Evolutionary conservation across 2,113 vertebrate genomes (phyloP).

Genomic region (Danio rerio): DNA sequence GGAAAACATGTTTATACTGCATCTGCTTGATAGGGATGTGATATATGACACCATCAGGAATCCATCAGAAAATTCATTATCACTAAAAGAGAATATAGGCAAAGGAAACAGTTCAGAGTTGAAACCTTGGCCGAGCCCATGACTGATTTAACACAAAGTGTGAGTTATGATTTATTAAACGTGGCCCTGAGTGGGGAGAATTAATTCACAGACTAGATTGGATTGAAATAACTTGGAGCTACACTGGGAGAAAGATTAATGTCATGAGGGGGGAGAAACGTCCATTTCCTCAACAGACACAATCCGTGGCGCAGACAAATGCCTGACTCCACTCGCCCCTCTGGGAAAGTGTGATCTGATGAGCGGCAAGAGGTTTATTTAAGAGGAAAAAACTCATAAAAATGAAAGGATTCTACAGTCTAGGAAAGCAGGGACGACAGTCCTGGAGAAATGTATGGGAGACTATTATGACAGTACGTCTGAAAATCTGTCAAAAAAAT

Average conservation of each 20-base stretch:
- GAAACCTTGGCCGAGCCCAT: not conserved
- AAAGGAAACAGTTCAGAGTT: constrained; percentile 7
- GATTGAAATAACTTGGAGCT: constrained; percentile 41
- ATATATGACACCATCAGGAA: constrained; percentile 14
- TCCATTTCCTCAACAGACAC: constrained; percentile 22
- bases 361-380: not conserved
- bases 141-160: constrained; percentile 14
- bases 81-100: not conserved
- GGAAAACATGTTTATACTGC: not conserved
- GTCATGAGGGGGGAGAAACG: constrained; percentile 11
- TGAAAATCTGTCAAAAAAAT: constrained; percentile 14
- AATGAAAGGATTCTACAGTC: not conserved
- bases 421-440: not conserved
- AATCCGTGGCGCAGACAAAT: not conserved
- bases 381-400: not conserved
- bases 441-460: constrained; percentile 20
- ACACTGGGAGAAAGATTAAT: constrained; percentile 31
- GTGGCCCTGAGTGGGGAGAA: constrained; percentile 35
- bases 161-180: constrained; percentile 45
- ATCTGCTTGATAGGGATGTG: not conserved
- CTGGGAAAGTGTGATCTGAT: constrained; percentile 24
- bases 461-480: constrained; percentile 1
- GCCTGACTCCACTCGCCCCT: not conserved
- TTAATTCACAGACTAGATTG: constrained; percentile 43
- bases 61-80: constrained; percentile 2